phyloP scores from a whole-genome alignment of 2,113 vertebrate species.

The Oophaga pumilio region DNA sequence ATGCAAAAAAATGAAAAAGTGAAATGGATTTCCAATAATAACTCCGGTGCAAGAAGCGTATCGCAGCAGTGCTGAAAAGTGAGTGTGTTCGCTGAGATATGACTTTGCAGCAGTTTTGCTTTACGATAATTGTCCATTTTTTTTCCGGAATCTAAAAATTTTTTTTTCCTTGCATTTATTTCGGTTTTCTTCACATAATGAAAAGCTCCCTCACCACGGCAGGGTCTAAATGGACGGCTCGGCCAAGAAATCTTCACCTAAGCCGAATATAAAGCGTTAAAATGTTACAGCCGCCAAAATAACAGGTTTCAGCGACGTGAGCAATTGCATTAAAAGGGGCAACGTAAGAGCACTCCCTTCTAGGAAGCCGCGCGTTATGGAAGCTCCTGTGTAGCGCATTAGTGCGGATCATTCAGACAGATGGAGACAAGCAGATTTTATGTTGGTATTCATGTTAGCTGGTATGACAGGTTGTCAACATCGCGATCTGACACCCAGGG shows the following conservation, averaged over 20 bases:
- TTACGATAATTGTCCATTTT: no score
- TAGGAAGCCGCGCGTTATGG: neutral
- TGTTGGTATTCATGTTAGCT: neutral
- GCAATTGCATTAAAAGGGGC: slow-evolving; percentile 12
- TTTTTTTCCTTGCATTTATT: neutral
- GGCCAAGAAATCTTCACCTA: neutral
- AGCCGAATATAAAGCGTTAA: neutral
- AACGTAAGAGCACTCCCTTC: neutral
- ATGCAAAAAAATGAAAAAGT: no score
- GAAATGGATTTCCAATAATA: no score
- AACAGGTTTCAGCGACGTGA: neutral
- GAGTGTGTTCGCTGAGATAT: no score
- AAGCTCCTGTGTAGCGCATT: neutral
- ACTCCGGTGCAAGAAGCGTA: no score
- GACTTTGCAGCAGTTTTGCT: no score
- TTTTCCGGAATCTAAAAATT: no score
- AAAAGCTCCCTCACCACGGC: neutral
- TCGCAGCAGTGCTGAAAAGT: no score
- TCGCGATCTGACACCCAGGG: neutral
- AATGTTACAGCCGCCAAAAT: neutral
- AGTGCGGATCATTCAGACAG: neutral
- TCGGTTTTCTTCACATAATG: slow-evolving; percentile 13
- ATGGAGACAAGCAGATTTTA: neutral
- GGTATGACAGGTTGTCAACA: neutral
- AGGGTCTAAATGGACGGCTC: neutral